phyloP scores from a whole-genome alignment of 2,113 vertebrate genomes.

The Malurus cyaneus region DNA sequence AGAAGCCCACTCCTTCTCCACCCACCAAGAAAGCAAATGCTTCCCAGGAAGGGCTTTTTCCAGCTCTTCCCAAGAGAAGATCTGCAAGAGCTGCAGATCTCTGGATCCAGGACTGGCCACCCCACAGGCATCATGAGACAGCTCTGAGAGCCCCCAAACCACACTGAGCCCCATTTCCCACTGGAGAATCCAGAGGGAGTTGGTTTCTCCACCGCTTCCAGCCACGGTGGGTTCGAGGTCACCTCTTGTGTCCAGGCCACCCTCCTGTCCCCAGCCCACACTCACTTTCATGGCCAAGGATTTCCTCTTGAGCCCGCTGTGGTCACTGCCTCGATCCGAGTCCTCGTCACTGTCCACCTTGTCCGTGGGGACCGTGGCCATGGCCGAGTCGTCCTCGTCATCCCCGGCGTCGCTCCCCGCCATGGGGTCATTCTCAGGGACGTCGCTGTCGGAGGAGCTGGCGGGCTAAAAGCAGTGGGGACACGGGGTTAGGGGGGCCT shows the following conservation, averaged over 20 bases:
- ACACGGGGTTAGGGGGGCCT: background rate
- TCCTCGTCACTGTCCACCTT: constrained; percentile 82
- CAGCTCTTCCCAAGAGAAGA: accelerated
- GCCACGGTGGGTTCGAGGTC: accelerated
- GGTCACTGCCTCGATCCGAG: constrained; percentile 86
- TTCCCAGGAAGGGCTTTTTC: background rate
- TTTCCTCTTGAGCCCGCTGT: constrained; percentile 76
- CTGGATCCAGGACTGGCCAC: background rate
- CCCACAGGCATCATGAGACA: background rate
- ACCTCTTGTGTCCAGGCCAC: background rate
- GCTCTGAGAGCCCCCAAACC: background rate
- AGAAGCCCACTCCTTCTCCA: background rate
- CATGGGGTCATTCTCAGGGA: constrained; percentile 74
- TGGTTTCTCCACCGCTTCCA: background rate
- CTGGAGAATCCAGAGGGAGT: background rate
- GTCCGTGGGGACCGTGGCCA: background rate
- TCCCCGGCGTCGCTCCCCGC: constrained; percentile 74
- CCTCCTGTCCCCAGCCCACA: background rate
- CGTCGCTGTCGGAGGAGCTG: constrained; percentile 92
- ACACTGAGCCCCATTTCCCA: background rate
- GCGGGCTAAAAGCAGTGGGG: constrained; percentile 66
- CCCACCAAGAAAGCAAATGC: accelerated
- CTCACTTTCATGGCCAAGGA: constrained; percentile 66
- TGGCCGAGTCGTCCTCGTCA: constrained; percentile 59
- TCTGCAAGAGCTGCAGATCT: background rate